Evolutionary conservation across 2,888 invertebrate species (phyloP).

Genomic region (Archips xylosteana): DNA sequence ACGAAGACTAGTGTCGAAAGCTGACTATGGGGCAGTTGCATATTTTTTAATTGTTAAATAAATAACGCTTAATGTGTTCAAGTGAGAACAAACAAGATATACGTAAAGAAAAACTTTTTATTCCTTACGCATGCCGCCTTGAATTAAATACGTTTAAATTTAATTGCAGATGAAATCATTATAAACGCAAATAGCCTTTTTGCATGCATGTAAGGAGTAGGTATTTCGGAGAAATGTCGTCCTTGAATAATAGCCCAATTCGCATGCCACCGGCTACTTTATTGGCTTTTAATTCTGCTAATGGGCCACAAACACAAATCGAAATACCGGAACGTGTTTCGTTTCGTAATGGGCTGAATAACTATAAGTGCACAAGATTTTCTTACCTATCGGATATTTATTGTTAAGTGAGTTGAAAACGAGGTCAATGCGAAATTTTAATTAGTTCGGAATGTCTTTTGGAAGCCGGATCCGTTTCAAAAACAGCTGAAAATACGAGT

Average conservation of each 20-base stretch:
- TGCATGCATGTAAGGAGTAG: background rate
- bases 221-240: constrained; percentile 9
- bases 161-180: background rate
- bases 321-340: constrained; percentile 28
- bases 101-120: background rate
- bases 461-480: no score
- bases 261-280: constrained; percentile 19
- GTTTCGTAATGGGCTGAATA: constrained; percentile 17
- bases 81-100: no score
- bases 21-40: no score
- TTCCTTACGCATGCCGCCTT: background rate
- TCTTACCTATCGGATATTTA: background rate
- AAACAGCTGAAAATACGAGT: no score
- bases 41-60: no score
- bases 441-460: no score
- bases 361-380: background rate
- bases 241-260: constrained; percentile 15
- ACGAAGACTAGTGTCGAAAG: background rate
- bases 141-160: background rate
- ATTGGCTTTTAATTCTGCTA: constrained; percentile 31
- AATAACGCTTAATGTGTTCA: no score
- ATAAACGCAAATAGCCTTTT: background rate
- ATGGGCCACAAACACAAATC: constrained; percentile 30
- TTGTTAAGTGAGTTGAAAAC: background rate
- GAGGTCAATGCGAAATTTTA: no score